phyloP scores from a whole-genome alignment of 2,888 invertebrate genomes.

The Toxonevra muliebris region DNA sequence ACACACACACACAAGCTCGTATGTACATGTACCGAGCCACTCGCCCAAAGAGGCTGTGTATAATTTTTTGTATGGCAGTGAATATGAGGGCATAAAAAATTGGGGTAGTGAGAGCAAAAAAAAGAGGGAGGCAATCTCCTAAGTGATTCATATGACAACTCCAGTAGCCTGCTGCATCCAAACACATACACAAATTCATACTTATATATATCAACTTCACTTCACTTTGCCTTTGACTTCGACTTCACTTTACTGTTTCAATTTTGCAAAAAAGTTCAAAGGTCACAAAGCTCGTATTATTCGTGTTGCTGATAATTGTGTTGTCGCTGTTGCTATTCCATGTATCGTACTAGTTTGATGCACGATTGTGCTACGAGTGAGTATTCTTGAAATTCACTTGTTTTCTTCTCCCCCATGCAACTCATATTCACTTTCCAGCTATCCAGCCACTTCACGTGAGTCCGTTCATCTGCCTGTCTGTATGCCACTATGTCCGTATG shows the following conservation, averaged over 20 bases:
- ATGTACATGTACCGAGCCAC: not conserved
- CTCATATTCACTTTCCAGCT: slow-evolving; percentile 11
- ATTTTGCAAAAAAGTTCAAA: slow-evolving; percentile 26
- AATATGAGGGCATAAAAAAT: too few species aligned
- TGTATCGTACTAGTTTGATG: slow-evolving; percentile 2
- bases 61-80: too few species aligned
- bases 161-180: not conserved
- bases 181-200: not conserved
- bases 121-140: not conserved
- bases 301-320: not conserved
- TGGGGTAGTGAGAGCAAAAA: too few species aligned
- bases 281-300: slow-evolving; percentile 9
- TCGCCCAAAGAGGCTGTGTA: too few species aligned
- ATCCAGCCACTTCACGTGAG: slow-evolving; percentile 10
- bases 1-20: not conserved
- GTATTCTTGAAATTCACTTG: not conserved
- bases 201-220: slow-evolving; percentile 1
- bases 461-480: slow-evolving; percentile 3
- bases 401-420: not conserved
- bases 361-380: not conserved
- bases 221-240: slow-evolving; percentile 7
- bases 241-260: slow-evolving; percentile 22
- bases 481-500: slow-evolving; percentile 12
- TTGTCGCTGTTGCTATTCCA: not conserved
- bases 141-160: slow-evolving; percentile 24